phyloP scores from a whole-genome alignment of 1,140 invertebrate genomes.

The Ceratina japonica region DNA sequence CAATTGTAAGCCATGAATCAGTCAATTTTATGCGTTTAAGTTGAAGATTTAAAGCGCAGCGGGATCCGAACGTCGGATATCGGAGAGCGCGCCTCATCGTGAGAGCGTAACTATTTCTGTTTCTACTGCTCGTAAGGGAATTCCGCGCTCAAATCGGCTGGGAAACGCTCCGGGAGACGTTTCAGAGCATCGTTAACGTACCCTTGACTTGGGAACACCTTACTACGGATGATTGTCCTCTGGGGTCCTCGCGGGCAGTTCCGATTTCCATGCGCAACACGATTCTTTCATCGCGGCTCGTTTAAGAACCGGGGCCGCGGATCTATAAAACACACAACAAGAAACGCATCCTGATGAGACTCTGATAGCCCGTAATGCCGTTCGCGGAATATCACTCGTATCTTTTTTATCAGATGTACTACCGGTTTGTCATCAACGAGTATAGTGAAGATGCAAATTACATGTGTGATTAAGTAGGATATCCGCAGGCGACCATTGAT shows the following conservation, averaged over 20 bases:
- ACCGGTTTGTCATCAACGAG: neutral
- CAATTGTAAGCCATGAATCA: no score
- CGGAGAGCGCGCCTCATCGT: constrained; percentile 33
- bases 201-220: constrained; percentile 53
- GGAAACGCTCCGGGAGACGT: constrained; percentile 61
- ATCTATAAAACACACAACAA: neutral
- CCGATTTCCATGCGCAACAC: constrained; percentile 25
- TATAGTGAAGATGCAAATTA: neutral
- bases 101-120: constrained; percentile 59
- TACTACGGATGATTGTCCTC: constrained; percentile 56
- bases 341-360: neutral
- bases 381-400: neutral
- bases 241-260: constrained; percentile 22
- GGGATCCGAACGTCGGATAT: constrained; percentile 49
- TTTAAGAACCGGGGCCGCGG: no score
- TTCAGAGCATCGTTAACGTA: constrained; percentile 63
- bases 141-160: constrained; percentile 53
- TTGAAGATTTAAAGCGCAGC: constrained; percentile 9
- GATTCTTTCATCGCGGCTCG: constrained; percentile 25
- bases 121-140: constrained; percentile 66
- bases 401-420: neutral
- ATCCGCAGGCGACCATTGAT: no score
- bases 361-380: neutral
- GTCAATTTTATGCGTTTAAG: neutral
- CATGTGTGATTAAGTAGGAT: no score